Evolutionary conservation across 2,888 invertebrate species (phyloP), one percentile per base, ranked within the genome.

Genomic region (Gryllus longicercus): DNA sequence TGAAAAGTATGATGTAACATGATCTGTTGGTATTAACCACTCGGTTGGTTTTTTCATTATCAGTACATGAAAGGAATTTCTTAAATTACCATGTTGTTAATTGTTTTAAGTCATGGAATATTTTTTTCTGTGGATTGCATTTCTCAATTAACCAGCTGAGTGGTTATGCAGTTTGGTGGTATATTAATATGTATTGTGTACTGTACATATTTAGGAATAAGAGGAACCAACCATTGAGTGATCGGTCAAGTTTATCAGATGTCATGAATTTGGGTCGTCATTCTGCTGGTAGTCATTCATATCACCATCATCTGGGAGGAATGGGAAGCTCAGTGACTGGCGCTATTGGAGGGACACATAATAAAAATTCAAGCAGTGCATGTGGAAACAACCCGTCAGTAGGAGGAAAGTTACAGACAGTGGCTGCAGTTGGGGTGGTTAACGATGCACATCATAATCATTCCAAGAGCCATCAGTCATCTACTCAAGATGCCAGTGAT

Each of bases 131-230:
- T 38, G 38, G 38, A 38, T 8, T 38, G 38, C 38, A 38, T 38
- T 38, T 10, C 38, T 38, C 38, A 38, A 38, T 38, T 5, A 38
- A 38, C 38, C 38, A 38, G 38, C 38, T 38, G 38, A 38, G 38
- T 38, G 38, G 38, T 38, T 38, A 38, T 38, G 38, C 5, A 38
- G 8, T 38, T 38, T 38, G 38, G 80, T 25, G 63, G 25, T 50
- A 78, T 18, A 23, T 21, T 38, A 38, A 38, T 38, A 38, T 38
- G 38, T 11, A 76, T 78, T 79, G 74, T 78, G 51, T 23, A 25
- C 51, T 81, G 21, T 77, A 76, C 38, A 78, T 79, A 77, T 82
- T 14, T 81, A 84, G 84, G 79, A 84, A 83, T 79, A 83, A 83
- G 80, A 80, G 82, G 79, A 82, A 81, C 76, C 83, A 83, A 76